phyloP scores from a whole-genome alignment of 2,113 vertebrate genomes.

The Colistium nudipinnis region DNA sequence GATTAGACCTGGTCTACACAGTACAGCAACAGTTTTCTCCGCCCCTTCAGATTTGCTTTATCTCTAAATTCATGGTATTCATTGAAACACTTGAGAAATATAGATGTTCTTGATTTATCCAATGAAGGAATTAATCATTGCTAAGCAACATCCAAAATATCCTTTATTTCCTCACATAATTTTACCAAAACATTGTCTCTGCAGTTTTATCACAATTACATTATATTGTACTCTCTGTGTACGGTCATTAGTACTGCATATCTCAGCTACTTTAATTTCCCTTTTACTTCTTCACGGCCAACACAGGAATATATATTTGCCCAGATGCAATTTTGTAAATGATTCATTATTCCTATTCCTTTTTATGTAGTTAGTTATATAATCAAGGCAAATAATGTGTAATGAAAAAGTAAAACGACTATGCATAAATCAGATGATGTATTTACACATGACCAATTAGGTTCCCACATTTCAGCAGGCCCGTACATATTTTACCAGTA shows the following conservation, averaged over 20 bases:
- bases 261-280: background rate
- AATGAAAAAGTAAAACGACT: background rate
- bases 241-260: background rate
- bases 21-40: background rate
- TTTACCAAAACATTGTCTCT: background rate
- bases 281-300: background rate
- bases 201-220: background rate
- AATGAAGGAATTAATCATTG: background rate
- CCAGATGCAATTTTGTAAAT: background rate
- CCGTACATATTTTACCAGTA: constrained; percentile 14
- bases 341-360: background rate
- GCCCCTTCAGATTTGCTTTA: background rate
- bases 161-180: background rate
- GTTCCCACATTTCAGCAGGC: background rate
- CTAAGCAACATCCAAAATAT: background rate
- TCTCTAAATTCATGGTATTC: background rate
- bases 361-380: background rate
- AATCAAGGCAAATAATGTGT: background rate
- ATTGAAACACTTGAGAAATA: background rate
- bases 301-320: background rate
- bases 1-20: too few relatives aligned
- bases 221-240: background rate
- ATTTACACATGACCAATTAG: too few relatives aligned
- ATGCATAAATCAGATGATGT: background rate
- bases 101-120: background rate